phyloP scores from a whole-genome alignment of 2,888 invertebrate species.

The Sinopyrophorus schimmeli region DNA sequence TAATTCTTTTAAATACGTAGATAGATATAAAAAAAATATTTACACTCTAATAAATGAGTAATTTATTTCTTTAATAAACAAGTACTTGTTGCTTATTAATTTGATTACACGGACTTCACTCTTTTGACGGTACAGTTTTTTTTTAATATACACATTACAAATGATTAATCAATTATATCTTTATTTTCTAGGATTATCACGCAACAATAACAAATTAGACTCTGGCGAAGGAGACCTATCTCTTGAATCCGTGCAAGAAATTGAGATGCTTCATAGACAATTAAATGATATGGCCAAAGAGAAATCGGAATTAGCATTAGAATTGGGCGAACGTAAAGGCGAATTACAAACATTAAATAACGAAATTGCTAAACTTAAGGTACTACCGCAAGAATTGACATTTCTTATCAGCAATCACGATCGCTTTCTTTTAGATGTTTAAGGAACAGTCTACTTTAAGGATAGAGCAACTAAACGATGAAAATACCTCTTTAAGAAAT shows the following conservation, averaged over 20 bases:
- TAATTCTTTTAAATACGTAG: no score
- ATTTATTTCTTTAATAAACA: no score
- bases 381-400: no score
- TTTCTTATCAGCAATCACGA: no score
- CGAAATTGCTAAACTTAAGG: constrained; percentile 73
- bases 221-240: constrained; percentile 34
- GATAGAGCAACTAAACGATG: constrained; percentile 71
- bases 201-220: constrained; percentile 50
- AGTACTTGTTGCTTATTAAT: no score
- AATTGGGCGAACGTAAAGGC: constrained; percentile 66
- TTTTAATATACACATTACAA: no score
- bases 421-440: constrained; percentile 53
- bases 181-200: constrained; percentile 28
- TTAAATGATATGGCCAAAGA: constrained; percentile 67
- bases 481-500: constrained; percentile 75
- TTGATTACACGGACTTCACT: no score
- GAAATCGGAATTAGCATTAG: constrained; percentile 66
- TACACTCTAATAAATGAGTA: no score
- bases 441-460: constrained; percentile 66
- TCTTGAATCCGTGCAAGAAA: constrained; percentile 58
- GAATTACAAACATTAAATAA: constrained; percentile 69
- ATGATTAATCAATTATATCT: no score
- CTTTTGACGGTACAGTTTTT: no score
- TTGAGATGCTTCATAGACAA: constrained; percentile 67
- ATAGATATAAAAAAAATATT: no score